A percentile compares a stretch with the other conserved stretches of the same genome.
phyloP scores from a whole-genome alignment of 2,888 invertebrate species.

The Exocentrus adspersus region DNA sequence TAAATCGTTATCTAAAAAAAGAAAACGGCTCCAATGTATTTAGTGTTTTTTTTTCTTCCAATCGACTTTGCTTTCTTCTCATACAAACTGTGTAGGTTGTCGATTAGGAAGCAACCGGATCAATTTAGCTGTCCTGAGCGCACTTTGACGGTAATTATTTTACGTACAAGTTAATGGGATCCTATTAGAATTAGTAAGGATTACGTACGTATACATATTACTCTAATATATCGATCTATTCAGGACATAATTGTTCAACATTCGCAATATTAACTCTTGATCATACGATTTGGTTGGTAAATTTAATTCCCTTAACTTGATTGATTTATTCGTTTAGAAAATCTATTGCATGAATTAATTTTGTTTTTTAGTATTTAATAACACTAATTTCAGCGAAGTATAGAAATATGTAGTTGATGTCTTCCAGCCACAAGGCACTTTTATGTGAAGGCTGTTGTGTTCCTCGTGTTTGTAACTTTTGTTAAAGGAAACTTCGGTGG shows the following conservation, averaged over 20 bases:
- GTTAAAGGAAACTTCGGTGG: not conserved
- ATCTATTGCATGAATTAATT: no score
- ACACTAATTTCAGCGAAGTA: not conserved
- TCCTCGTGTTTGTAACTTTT: not conserved
- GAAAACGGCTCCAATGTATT: no score
- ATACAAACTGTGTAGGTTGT: no score
- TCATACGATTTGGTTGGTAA: no score
- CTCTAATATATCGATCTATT: slow-evolving; percentile 1
- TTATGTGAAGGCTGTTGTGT: not conserved
- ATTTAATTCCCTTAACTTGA: no score
- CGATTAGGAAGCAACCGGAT: not conserved
- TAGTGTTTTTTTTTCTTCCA: no score
- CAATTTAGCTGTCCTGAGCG: not conserved
- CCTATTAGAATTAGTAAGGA: not conserved
- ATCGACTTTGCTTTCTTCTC: no score
- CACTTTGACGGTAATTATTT: not conserved
- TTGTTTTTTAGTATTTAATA: not conserved
- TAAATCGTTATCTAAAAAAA: no score
- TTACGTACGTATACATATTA: not conserved
- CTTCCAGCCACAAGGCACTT: not conserved
- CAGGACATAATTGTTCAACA: slow-evolving; percentile 3
- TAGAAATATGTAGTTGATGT: not conserved
- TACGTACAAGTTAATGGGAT: not conserved
- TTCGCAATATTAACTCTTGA: not conserved
- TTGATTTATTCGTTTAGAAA: no score